These are phyloP conservation scores for Ochlodes sylvanus DNA, from an alignment of 2,888 invertebrate genomes.

Conservation along the genomic window DNA sequence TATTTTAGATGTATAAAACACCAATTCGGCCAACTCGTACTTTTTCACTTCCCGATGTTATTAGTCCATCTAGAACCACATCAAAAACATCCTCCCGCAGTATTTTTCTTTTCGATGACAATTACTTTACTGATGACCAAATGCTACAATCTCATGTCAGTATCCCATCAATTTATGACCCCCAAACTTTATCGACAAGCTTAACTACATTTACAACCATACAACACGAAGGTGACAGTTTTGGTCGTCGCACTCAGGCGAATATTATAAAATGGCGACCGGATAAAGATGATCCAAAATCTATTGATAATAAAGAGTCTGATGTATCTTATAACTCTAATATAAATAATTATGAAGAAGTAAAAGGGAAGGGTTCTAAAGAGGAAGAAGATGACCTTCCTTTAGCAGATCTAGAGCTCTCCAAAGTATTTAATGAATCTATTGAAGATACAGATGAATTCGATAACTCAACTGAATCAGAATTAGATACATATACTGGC, in stretches of 20 bases:
- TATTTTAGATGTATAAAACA: slow-evolving; percentile 43
- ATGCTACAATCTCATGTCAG: slow-evolving; percentile 8
- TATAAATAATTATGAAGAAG: slow-evolving; percentile 60
- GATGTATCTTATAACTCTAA: slow-evolving; percentile 60
- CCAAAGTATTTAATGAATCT: slow-evolving; percentile 28
- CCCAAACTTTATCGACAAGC: slow-evolving; percentile 7
- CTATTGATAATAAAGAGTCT: slow-evolving; percentile 48
- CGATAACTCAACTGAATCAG: slow-evolving; percentile 39
- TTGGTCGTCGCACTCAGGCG: slow-evolving; percentile 5
- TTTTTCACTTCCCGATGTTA: slow-evolving; percentile 44
- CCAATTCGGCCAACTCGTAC: slow-evolving; percentile 53
- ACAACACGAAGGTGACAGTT: slow-evolving; percentile 8
- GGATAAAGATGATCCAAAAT: not conserved
- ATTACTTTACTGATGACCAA: slow-evolving; percentile 15
- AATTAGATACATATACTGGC: slow-evolving; percentile 35
- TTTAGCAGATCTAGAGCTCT: slow-evolving; percentile 4
- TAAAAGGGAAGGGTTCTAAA: slow-evolving; percentile 38
- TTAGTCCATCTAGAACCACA: slow-evolving; percentile 54
- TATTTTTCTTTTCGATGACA: slow-evolving; percentile 7
- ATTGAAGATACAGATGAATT: slow-evolving; percentile 36
- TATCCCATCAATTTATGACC: slow-evolving; percentile 1
- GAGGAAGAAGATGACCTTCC: slow-evolving; percentile 19
- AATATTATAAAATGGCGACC: slow-evolving; percentile 37
- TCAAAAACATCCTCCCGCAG: not conserved
- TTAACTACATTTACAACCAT: not conserved